Percentiles rank a stretch among this genome's conserved stretches.
These are phyloP conservation scores for Ectemnius continuus DNA, from an alignment of 2,888 invertebrate species.

Conservation along the genomic window DNA sequence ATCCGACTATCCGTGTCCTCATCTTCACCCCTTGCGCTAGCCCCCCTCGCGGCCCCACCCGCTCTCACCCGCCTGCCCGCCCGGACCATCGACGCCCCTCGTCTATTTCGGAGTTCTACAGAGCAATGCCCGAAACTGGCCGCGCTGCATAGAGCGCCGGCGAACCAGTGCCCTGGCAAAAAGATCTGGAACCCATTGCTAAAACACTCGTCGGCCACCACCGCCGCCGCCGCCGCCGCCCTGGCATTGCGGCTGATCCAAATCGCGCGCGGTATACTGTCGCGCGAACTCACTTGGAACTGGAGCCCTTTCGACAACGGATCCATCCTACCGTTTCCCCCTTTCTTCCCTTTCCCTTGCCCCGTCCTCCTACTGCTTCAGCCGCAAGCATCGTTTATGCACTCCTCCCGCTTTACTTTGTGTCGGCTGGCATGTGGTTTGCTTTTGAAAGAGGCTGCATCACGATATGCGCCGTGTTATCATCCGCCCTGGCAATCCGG, in stretches of 20 bases:
- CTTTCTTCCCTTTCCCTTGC: too few species aligned
- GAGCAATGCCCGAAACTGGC: conserved; percentile 46
- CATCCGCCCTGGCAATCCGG: too few species aligned
- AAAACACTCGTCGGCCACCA: conserved; percentile 54
- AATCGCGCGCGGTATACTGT: conserved; percentile 40
- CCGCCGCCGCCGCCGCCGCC: neutral
- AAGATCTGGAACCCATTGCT: conserved; percentile 65
- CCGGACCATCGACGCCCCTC: conserved; percentile 40
- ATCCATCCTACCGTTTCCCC: too few species aligned
- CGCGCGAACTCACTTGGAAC: conserved; percentile 2
- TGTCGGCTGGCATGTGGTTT: too few species aligned
- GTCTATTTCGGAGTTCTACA: conserved; percentile 42
- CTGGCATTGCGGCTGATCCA: conserved; percentile 20
- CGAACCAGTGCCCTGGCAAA: conserved; percentile 42
- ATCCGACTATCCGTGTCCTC: conserved; percentile 65
- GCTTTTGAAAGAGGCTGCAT: too few species aligned
- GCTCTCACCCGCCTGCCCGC: conserved; percentile 31
- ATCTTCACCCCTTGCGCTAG: conserved; percentile 60
- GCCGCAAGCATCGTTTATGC: too few species aligned
- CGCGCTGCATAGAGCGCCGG: conserved; percentile 32
- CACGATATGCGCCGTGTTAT: too few species aligned
- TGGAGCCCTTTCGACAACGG: too few species aligned
- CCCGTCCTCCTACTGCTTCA: too few species aligned
- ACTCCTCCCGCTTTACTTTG: too few species aligned
- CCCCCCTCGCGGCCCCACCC: conserved; percentile 46